Evolutionary conservation across 1,140 invertebrate species (phyloP), one percentile per base, ranked within the genome.

Genomic region (Atta cephalotes): DNA sequence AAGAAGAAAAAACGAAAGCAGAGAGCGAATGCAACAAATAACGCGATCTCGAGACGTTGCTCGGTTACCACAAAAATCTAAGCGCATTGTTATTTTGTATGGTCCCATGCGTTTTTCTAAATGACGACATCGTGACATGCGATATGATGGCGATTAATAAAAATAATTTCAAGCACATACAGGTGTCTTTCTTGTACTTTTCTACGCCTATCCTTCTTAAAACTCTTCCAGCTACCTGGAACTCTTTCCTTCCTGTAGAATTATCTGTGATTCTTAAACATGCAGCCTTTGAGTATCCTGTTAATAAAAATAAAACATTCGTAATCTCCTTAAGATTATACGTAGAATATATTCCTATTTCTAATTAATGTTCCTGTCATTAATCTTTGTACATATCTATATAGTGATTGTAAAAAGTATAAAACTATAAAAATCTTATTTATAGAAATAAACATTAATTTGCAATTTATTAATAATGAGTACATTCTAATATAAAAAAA

Each of bases 11-110:
- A 18, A 68, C 3, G 31, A 28, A 35, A 76, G 85, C 77, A 84
- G 72, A 77, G 60, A 68, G 74, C 80, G 79, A 76, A 63, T 51
- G 10, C 66, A 90, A 56, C 68, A 72, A 45, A 70, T 56, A 68
- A 72, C 74, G 80, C 87, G 89, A 91, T 76, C 85, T 90, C 87
- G 87, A 91, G 68, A 80, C 91, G 91, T 94, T 93, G 90, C 91
- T 94, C 92, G 93, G 91, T 93, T 93, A 90, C 72, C 91, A 95
- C 91, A 81, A 93, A 94, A 93, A 90, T 93, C 84, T 94, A 93
- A 92, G 92, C 92, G 92, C 93, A 93, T 94, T 94, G 94, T 95
- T 95, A 94, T 95, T 95, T 94, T 94, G 90, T 95, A 95, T 94
- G 92, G 87, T 94, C 91, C 92, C 92, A 93, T 91, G 94, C 92